phyloP scores from a whole-genome alignment of 2,888 invertebrate genomes.

The Carabus problematicus region DNA sequence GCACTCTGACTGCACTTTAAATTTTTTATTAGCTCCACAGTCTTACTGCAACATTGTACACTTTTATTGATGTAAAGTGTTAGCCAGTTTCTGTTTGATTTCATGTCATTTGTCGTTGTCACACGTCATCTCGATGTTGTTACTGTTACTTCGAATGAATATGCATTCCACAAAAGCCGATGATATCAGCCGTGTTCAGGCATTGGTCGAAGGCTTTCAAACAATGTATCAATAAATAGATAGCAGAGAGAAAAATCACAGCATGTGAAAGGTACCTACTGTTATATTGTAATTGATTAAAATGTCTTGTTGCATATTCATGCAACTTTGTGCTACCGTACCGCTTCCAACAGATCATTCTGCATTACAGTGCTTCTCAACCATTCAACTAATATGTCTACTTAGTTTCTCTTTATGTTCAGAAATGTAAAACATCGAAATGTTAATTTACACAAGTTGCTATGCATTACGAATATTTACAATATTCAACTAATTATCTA shows the following conservation, averaged over 20 bases:
- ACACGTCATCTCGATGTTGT: no score
- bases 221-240: constrained; percentile 7
- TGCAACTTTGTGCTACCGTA: constrained; percentile 24
- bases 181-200: constrained; percentile 5
- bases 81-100: no score
- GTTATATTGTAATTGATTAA: constrained; percentile 25
- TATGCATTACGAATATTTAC: no score
- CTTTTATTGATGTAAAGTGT: no score
- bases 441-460: background rate
- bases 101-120: no score
- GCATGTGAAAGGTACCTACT: constrained; percentile 18
- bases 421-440: background rate
- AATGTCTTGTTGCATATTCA: constrained; percentile 25
- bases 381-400: background rate
- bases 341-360: constrained; percentile 32
- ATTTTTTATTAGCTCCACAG: no score
- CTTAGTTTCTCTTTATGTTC: no score
- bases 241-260: constrained; percentile 1
- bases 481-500: no score
- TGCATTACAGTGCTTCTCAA: constrained; percentile 11
- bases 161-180: constrained; percentile 1
- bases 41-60: no score
- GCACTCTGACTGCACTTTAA: no score
- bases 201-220: constrained; percentile 11
- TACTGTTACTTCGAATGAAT: background rate